Percentiles rank a stretch among this genome's conserved stretches.
Conservation (phyloP, 2,113 vertebrate genomes). For the Chloebia gouldiae region DNA sequence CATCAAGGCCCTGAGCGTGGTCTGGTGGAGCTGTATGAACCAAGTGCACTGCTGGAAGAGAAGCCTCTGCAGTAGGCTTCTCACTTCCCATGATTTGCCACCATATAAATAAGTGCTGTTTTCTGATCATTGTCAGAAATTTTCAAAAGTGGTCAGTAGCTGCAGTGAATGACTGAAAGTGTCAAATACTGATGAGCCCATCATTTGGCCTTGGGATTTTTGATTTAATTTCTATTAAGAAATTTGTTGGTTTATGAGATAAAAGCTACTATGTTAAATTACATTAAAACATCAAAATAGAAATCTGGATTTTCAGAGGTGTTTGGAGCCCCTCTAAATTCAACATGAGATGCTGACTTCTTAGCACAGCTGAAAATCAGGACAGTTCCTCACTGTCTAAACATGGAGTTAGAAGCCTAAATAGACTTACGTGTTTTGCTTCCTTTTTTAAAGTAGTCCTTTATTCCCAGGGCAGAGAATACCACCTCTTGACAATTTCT, state of each 20-base stretch:
- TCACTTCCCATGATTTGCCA: not conserved
- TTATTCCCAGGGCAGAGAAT: not conserved
- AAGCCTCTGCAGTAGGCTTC: not conserved
- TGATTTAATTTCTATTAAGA: not conserved
- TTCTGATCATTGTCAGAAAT: not conserved
- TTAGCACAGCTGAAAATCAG: constrained; percentile 19
- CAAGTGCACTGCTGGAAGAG: not conserved
- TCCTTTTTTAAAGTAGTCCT: constrained; percentile 1
- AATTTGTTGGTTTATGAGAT: not conserved
- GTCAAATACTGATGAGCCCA: not conserved
- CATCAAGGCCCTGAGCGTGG: not conserved
- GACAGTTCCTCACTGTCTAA: constrained; percentile 3
- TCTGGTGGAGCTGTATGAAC: not conserved
- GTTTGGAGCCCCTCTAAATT: not conserved
- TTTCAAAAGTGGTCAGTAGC: not conserved
- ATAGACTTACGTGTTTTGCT: not conserved
- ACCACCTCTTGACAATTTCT: not conserved
- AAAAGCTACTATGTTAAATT: not conserved
- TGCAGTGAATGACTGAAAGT: not conserved
- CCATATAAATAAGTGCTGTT: not conserved
- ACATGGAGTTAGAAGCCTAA: constrained; percentile 13
- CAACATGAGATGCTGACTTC: not conserved
- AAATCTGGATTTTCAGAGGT: not conserved
- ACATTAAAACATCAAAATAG: not conserved
- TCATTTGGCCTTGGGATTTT: not conserved